Evolutionary conservation across 2,888 invertebrate species (phyloP).

Genomic region (Eristalis pertinax): DNA sequence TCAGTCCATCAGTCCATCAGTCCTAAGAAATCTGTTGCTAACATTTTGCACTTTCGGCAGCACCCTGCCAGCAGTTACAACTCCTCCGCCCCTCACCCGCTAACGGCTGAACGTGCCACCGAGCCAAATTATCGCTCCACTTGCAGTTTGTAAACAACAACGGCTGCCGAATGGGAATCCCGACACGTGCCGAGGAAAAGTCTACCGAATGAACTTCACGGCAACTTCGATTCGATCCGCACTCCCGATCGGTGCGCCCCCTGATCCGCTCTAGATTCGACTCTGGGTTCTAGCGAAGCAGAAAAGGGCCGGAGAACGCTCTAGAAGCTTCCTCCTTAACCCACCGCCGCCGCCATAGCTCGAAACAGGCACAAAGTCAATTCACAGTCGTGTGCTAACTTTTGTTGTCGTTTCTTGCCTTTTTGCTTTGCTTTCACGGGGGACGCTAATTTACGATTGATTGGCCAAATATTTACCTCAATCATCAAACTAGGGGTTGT

Average conservation of each 20-base stretch:
- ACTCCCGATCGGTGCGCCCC: background rate
- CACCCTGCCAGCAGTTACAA: background rate
- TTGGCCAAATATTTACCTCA: slow-evolving; percentile 52
- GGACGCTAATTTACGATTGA: slow-evolving; percentile 61
- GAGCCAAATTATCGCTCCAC: background rate
- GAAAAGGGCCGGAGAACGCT: slow-evolving; percentile 5
- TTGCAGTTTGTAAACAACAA: background rate
- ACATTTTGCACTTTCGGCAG: background rate
- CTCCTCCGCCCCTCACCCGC: background rate
- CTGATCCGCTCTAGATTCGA: background rate
- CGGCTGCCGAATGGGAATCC: background rate
- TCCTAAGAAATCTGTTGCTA: background rate
- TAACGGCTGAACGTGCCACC: background rate
- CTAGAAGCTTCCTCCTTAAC: slow-evolving; percentile 31
- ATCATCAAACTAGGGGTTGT: slow-evolving; percentile 35
- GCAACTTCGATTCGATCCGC: background rate
- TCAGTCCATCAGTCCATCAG: background rate
- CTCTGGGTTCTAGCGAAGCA: background rate
- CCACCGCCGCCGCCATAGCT: background rate
- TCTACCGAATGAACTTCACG: background rate
- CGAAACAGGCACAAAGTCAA: slow-evolving; percentile 24
- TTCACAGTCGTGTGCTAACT: slow-evolving; percentile 21
- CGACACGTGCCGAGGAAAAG: background rate
- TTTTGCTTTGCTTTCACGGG: slow-evolving; percentile 31
- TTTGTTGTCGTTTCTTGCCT: background rate